phyloP scores from a whole-genome alignment of 2,797 vertebrate genomes.

The Poeciliopsis paucimaculata region DNA sequence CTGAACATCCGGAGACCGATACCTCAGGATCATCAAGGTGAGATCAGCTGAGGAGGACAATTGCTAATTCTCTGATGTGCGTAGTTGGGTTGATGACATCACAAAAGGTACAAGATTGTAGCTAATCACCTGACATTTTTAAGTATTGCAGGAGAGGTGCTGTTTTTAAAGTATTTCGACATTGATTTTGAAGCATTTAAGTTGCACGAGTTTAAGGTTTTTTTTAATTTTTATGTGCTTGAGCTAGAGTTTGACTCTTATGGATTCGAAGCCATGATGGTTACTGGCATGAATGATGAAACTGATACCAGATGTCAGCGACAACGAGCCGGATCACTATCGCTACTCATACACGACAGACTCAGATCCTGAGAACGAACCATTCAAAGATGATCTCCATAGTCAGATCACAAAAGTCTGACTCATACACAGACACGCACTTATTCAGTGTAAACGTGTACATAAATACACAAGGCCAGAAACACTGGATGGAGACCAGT shows the following conservation, averaged over 20 bases:
- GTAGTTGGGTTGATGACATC: too few species aligned
- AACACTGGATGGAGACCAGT: slow-evolving; percentile 15
- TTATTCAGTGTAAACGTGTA: background rate
- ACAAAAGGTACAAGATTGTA: too few species aligned
- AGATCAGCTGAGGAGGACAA: slow-evolving; percentile 30
- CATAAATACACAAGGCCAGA: slow-evolving; percentile 6
- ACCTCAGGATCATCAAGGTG: slow-evolving; percentile 80
- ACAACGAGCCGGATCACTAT: slow-evolving; percentile 97
- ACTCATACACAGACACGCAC: slow-evolving; percentile 60
- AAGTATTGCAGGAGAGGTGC: background rate
- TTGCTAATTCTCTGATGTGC: too few species aligned
- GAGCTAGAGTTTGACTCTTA: background rate
- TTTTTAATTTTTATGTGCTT: background rate
- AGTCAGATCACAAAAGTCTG: slow-evolving; percentile 97
- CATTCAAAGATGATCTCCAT: slow-evolving; percentile 93
- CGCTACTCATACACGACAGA: slow-evolving; percentile 97
- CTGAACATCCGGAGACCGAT: slow-evolving; percentile 90
- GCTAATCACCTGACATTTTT: background rate
- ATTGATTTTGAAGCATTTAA: background rate
- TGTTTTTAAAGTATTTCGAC: background rate
- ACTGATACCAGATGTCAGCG: slow-evolving; percentile 88
- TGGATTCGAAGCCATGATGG: background rate
- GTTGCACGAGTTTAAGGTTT: background rate
- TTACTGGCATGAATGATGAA: background rate
- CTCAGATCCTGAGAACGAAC: slow-evolving; percentile 96